These are phyloP conservation scores for Sarcophaga variegata DNA, from an alignment of 2,888 invertebrate species.

Conservation along the genomic window DNA sequence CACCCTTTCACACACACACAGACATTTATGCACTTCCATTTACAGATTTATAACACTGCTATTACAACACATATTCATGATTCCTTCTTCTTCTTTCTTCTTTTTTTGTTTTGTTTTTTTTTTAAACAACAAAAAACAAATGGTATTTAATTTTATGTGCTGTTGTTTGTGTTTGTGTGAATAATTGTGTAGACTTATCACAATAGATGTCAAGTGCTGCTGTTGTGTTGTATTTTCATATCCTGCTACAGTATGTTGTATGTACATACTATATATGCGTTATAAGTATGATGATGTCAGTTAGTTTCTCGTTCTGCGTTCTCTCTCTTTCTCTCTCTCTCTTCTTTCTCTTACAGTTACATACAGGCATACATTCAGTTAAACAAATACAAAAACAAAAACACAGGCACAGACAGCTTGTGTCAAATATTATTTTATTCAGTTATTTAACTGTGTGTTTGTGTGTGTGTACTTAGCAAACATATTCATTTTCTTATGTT, in stretches of 20 bases:
- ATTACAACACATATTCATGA: constrained; percentile 21
- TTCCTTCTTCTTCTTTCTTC: not conserved
- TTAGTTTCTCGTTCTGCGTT: not conserved
- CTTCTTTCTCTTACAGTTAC: not conserved
- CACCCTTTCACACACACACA: not conserved
- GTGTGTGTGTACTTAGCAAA: too few relatives aligned
- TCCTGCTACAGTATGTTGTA: constrained; percentile 31
- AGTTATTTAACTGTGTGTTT: too few relatives aligned
- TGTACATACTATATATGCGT: not conserved
- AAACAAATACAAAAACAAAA: too few relatives aligned
- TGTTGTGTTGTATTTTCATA: constrained; percentile 28
- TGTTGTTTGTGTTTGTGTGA: not conserved
- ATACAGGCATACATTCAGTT: not conserved
- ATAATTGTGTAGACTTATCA: constrained; percentile 21
- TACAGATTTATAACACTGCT: constrained; percentile 6
- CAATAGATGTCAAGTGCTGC: constrained; percentile 64
- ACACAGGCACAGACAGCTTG: too few relatives aligned
- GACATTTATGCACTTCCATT: not conserved
- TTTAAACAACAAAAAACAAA: constrained; percentile 2
- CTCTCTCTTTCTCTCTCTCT: not conserved
- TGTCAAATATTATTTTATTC: too few relatives aligned
- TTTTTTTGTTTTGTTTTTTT: not conserved
- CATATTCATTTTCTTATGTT: not conserved
- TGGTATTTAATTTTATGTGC: constrained; percentile 39
- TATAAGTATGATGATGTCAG: constrained; percentile 48